Evolutionary conservation across 2,888 invertebrate genomes (phyloP), one percentile per base, ranked within the genome.

Genomic region (Lepidochitona cinerea): DNA sequence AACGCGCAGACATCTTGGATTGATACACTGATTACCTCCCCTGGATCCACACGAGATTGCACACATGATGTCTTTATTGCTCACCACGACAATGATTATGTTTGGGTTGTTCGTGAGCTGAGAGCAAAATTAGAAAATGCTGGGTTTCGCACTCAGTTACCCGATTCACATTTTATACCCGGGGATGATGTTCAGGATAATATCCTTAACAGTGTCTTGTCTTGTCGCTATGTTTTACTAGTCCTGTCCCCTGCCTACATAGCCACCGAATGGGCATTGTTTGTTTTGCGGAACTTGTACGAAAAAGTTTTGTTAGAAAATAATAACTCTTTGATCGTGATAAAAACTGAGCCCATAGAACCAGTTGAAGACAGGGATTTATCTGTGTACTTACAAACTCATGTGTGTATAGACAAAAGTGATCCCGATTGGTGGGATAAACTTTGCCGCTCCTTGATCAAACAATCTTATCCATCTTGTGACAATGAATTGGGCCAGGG

Each of bases 121-220:
- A 67, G 72, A 52, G 77, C 78, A 14, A 67, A 68, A 0, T 36
- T 82, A 14, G 80, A 83, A 35, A 35, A 73, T 7, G 74, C 70
- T 9, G 80, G 79, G 0, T 81, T 77, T 66, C 68, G 26, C 0
- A 69, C 79, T 29, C 76, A 76, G 52, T 73, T 83, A 7, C 75
- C 82, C 0, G 83, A 83, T 68, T 72, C 81, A n/a, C 81, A 83
- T 53, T 83, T 83, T 23, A 70, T 79, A 7, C 79, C 77, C 1
- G 83, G 83, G 6, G 79, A 80, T 0, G 75, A 81, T 1, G 80
- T 78, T 29, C 81, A 83, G 29, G 79, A 82, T 41, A 83, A 83
- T 37, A 74, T 82, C 54, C 54, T 82, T 9, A 75, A 77, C 9
- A 79, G 81, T 0, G 75, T 83, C 0, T 67, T 78, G 2, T 59